Conservation (phyloP, 2,113 vertebrate genomes). For the Octodon degus region DNA sequence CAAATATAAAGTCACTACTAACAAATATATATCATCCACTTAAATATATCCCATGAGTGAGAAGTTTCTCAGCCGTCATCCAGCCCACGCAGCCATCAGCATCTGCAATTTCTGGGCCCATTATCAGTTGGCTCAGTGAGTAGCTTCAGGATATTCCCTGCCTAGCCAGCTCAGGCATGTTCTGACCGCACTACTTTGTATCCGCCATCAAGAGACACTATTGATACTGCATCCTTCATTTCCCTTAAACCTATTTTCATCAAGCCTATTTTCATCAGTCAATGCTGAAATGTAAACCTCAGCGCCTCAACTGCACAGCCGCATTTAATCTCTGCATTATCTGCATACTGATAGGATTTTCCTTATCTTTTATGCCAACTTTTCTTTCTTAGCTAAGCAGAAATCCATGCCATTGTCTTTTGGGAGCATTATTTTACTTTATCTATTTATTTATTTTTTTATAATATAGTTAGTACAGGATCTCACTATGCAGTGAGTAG, state of each 20-base stretch:
- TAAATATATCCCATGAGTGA: conserved; percentile 46
- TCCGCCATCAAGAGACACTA: neutral
- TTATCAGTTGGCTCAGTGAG: conserved; percentile 29
- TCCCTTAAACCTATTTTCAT: neutral
- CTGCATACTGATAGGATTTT: neutral
- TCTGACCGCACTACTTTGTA: neutral
- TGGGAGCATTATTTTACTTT: neutral
- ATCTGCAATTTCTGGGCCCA: conserved; percentile 30
- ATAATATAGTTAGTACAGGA: no score
- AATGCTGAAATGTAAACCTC: neutral
- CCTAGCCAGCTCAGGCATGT: neutral
- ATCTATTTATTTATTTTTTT: no score
- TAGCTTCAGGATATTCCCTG: neutral
- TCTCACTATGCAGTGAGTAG: no score
- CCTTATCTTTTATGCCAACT: neutral
- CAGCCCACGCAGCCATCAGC: neutral
- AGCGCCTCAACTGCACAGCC: neutral
- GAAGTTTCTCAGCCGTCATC: conserved; percentile 10
- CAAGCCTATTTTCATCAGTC: neutral
- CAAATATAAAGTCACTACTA: conserved; percentile 60
- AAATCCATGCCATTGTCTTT: neutral
- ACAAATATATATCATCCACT: conserved; percentile 43
- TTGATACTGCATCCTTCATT: neutral
- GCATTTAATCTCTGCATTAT: neutral
- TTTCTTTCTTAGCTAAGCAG: neutral